These are phyloP conservation scores for Paraescarpia echinospica DNA, from an alignment of 1,140 invertebrate genomes.

Conservation along the genomic window DNA sequence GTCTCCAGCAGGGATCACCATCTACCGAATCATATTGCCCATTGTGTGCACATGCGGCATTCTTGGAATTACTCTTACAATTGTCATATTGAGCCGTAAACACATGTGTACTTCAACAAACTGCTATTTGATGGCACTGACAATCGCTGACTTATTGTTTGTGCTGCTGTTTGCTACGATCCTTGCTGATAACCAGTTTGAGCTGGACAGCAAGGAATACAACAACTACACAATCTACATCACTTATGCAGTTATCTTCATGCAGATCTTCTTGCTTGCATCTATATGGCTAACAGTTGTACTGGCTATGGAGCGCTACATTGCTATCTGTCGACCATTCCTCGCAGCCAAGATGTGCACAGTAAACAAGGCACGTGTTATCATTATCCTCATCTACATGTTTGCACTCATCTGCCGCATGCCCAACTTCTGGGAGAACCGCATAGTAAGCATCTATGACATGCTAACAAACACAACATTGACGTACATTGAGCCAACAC, in stretches of 20 bases:
- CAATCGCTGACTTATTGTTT: slow-evolving; percentile 73
- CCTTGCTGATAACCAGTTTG: slow-evolving; percentile 32
- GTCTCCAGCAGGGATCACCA: background rate
- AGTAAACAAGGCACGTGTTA: slow-evolving; percentile 12
- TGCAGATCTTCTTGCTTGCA: slow-evolving; percentile 35
- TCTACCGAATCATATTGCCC: slow-evolving; percentile 65
- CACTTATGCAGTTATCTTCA: slow-evolving; percentile 36
- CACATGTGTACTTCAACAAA: slow-evolving; percentile 77
- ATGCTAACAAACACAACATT: slow-evolving; percentile 55
- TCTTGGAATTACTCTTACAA: slow-evolving; percentile 71
- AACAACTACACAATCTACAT: slow-evolving; percentile 27
- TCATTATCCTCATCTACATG: slow-evolving; percentile 19
- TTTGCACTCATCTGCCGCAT: slow-evolving; percentile 4
- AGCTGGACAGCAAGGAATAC: background rate
- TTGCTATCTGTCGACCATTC: slow-evolving; percentile 30
- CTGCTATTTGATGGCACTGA: slow-evolving; percentile 72
- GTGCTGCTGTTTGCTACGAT: slow-evolving; percentile 61
- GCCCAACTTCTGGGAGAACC: slow-evolving; percentile 26
- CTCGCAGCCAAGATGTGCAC: slow-evolving; percentile 20
- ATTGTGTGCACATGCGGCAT: slow-evolving; percentile 70
- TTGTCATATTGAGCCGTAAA: slow-evolving; percentile 73
- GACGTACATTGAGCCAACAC: slow-evolving; percentile 27
- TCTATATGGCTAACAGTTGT: slow-evolving; percentile 32
- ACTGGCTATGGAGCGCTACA: slow-evolving; percentile 28
- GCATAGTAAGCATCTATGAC: slow-evolving; percentile 61